Base-by-base conservation (phyloP, 2,888 invertebrate genomes). In the Myathropa florea region DNA sequence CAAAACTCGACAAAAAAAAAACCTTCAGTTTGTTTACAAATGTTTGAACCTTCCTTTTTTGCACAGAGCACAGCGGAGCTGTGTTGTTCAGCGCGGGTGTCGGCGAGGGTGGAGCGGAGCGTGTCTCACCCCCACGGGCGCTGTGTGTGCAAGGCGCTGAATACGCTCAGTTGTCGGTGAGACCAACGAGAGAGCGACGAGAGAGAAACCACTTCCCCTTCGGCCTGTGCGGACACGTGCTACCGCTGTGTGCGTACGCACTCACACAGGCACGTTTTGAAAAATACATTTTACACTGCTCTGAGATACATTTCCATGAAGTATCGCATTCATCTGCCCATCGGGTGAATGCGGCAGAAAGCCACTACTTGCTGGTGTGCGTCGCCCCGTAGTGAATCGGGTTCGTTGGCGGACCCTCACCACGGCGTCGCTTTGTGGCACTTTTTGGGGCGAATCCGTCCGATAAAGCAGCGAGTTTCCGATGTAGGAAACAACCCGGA, bases 371-470 rank as follows among this genome's bases (percentile, higher is more conserved):
- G 60, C 26, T 89, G 83, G 89, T 18, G 88, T 57, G 24, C 26
- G 14, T 26, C 80, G 81, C 61, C 36, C 87, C 82, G 82, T 78
- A 68, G 1, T 46, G 67, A 81, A 83, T 65, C 12, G 33, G 60
- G 39, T 73, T 81, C 33, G 23, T 39, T 26, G 12, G 9, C 24
- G 0, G 9, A 63, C 18, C 23, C 14, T 18, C 9, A 4, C 0
- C 68, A 88, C 90, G 89, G 89, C 88, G 90, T 88, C 88, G 88
- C 88, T 88, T 88, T 78, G 84, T 80, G 90, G 88, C 88, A 90
- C 92, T 92, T 92, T 91, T 90, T 91, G 91, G 92, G 90, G 89
- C 87, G 88, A 63, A 36, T 70, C 3, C 90, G 91, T 90, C 88
- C 92, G 89, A 92, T 90, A 91, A 92, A 92, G 92, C 90, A 89